phyloP scores from a whole-genome alignment of 2,888 invertebrate species.

The Zele albiditarsus region DNA sequence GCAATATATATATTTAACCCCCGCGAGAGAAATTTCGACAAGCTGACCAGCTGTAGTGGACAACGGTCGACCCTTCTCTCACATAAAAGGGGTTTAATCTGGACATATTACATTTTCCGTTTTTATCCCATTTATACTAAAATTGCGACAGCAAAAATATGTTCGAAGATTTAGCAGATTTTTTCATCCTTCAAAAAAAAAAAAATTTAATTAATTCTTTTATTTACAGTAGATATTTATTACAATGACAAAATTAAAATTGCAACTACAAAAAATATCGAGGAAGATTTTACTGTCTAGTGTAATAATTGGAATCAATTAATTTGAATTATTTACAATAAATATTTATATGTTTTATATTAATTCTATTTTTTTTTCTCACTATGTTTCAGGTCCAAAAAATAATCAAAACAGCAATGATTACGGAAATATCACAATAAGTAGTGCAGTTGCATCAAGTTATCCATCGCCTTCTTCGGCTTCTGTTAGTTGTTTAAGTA shows the following conservation, averaged over 20 bases:
- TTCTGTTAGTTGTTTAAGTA: conserved; percentile 46
- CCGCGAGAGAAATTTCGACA: conserved; percentile 40
- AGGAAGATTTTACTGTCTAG: too few species aligned
- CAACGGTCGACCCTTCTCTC: conserved; percentile 51
- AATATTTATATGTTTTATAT: not conserved
- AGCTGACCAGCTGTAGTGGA: conserved; percentile 67
- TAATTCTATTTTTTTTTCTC: conserved; percentile 20
- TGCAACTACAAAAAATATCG: too few species aligned
- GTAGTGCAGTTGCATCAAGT: conserved; percentile 47
- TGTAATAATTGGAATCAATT: too few species aligned
- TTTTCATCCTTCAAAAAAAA: too few species aligned
- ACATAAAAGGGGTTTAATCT: conserved; percentile 43
- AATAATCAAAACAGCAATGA: conserved; percentile 60
- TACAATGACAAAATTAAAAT: too few species aligned
- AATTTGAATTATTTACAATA: not conserved
- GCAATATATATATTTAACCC: not conserved
- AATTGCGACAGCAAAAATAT: not conserved
- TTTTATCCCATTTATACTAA: conserved; percentile 4
- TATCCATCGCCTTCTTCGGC: conserved; percentile 46
- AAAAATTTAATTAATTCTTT: too few species aligned
- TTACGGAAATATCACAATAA: conserved; percentile 57
- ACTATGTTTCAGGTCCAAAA: conserved; percentile 64
- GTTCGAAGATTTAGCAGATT: not conserved
- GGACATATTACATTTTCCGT: conserved; percentile 40
- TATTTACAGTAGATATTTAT: too few species aligned